Conservation (phyloP, 2,113 vertebrate genomes). For the Myiozetetes cayanensis region DNA sequence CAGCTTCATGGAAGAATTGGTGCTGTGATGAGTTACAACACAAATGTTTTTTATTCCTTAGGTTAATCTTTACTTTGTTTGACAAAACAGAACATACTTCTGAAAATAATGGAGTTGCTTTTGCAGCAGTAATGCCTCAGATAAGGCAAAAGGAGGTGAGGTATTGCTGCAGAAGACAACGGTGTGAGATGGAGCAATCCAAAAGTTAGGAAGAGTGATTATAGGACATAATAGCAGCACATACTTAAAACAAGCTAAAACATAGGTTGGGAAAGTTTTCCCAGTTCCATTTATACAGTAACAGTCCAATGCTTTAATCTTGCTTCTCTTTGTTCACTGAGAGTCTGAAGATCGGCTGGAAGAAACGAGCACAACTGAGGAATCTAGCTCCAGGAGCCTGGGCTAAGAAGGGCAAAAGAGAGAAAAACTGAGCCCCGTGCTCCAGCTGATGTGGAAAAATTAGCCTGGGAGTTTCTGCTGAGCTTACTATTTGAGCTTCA, state of each 20-base stretch:
- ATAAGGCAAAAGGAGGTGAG: neutral
- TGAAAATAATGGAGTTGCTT: neutral
- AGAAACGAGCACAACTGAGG: neutral
- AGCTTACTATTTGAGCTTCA: neutral
- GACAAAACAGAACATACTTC: neutral
- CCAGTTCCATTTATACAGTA: neutral
- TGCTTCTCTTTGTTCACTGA: neutral
- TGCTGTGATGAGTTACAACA: neutral
- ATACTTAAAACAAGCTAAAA: neutral
- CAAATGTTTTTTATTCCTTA: neutral
- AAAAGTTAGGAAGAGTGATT: neutral
- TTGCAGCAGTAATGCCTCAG: neutral
- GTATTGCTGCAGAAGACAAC: neutral
- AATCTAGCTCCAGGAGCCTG: neutral
- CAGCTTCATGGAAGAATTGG: neutral
- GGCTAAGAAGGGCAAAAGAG: neutral
- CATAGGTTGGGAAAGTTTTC: neutral
- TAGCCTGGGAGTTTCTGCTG: neutral
- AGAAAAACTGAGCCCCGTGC: fast-evolving
- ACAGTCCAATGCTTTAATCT: fast-evolving
- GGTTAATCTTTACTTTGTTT: neutral
- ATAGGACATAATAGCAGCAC: neutral
- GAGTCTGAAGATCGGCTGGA: neutral
- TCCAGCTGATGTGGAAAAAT: neutral
- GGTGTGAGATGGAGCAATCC: neutral